phyloP scores from a whole-genome alignment of 1,140 invertebrate genomes.

The Acromyrmex charruanus region DNA sequence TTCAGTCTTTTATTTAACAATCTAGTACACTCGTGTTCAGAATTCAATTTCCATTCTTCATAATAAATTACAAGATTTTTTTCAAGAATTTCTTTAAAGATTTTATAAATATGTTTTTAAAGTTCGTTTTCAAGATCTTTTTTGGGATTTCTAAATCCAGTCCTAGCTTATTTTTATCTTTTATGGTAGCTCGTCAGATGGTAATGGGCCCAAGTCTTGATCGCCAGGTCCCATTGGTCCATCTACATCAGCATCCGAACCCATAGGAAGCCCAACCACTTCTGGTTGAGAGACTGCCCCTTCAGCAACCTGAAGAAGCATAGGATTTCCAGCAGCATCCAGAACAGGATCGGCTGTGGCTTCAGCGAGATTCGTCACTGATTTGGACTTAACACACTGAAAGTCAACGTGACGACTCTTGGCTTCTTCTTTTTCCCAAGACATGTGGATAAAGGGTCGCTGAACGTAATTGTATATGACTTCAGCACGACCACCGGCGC shows the following conservation, averaged over 20 bases:
- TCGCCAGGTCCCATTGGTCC: slow-evolving; percentile 78
- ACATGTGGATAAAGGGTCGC: slow-evolving; percentile 99
- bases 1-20: slow-evolving; percentile 14
- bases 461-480: slow-evolving; percentile 99
- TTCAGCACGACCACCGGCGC: slow-evolving; percentile 96
- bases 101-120: background rate
- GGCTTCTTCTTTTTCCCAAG: slow-evolving; percentile 99
- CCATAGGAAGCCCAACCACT: slow-evolving; percentile 69
- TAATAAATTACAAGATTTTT: background rate
- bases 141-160: background rate
- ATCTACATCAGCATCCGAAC: slow-evolving; percentile 80
- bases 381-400: slow-evolving; percentile 98
- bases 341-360: slow-evolving; percentile 95
- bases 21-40: background rate
- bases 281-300: slow-evolving; percentile 77
- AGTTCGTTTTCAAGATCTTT: background rate
- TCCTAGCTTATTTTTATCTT: background rate
- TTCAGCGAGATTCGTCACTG: slow-evolving; percentile 96
- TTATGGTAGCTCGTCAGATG: slow-evolving; percentile 70
- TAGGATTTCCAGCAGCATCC: slow-evolving; percentile 84
- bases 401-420: slow-evolving; percentile 99
- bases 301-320: slow-evolving; percentile 53
- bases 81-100: slow-evolving; percentile 2
- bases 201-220: slow-evolving; percentile 70
- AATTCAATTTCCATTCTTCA: background rate